phyloP scores from a whole-genome alignment of 2,113 vertebrate genomes.

The Brachyistius frenatus region DNA sequence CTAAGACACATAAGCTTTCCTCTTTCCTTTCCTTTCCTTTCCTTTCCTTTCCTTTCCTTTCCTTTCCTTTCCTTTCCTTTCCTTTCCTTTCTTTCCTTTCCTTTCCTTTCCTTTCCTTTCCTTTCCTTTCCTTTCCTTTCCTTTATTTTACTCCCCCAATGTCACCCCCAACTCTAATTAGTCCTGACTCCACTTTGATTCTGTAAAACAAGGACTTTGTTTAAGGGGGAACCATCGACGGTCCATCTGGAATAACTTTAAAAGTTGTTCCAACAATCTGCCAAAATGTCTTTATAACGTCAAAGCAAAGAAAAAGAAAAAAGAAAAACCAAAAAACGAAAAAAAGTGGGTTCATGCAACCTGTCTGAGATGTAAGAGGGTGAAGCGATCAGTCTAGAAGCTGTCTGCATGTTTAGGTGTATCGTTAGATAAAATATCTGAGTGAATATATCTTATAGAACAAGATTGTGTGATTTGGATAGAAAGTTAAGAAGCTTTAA shows the following conservation, averaged over 20 bases:
- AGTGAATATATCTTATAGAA: slow-evolving; percentile 20
- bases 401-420: slow-evolving; percentile 3
- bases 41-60: background rate
- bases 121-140: background rate
- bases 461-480: background rate
- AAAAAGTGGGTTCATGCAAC: slow-evolving; percentile 44
- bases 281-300: slow-evolving; percentile 65
- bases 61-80: background rate
- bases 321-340: slow-evolving; percentile 27
- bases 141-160: slow-evolving; percentile 9
- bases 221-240: slow-evolving; percentile 53
- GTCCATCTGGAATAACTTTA: slow-evolving; percentile 82
- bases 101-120: background rate
- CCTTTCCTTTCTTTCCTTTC: background rate
- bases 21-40: background rate
- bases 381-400: slow-evolving; percentile 32
- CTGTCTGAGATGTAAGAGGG: slow-evolving; percentile 38
- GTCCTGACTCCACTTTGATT: slow-evolving; percentile 65
- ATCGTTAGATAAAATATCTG: slow-evolving; percentile 25
- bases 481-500: background rate
- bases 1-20: no score
- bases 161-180: slow-evolving; percentile 54
- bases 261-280: slow-evolving; percentile 63
- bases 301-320: slow-evolving; percentile 45
- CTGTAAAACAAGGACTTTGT: slow-evolving; percentile 71